Evolutionary conservation across 2,888 invertebrate species (phyloP).

Genomic region (Cryptocephalus moraei): DNA sequence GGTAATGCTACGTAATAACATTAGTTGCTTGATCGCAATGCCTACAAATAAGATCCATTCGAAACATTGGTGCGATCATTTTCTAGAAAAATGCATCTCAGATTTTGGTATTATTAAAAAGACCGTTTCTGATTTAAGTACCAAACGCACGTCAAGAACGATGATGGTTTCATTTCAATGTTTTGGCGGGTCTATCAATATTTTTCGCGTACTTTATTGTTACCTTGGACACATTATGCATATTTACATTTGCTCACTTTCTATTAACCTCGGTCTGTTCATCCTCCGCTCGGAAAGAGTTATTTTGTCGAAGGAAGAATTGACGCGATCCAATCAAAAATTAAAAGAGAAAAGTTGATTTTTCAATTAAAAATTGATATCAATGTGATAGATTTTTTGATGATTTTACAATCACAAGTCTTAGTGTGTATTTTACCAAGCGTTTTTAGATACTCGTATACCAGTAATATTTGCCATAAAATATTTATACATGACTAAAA

Average conservation of each 20-base stretch:
- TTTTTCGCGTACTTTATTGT: slow-evolving; percentile 1
- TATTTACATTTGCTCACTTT: slow-evolving; percentile 30
- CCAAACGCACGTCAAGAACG: too few species aligned
- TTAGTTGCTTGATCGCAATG: too few species aligned
- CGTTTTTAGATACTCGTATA: slow-evolving; percentile 42
- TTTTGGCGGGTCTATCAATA: too few species aligned
- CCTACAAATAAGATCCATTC: too few species aligned
- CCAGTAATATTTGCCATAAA: slow-evolving; percentile 39
- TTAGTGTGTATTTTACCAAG: slow-evolving; percentile 41
- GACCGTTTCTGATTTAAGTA: too few species aligned
- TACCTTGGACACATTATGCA: background rate
- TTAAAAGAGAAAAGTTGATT: slow-evolving; percentile 15
- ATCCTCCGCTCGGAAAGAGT: slow-evolving; percentile 7
- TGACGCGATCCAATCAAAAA: slow-evolving; percentile 10
- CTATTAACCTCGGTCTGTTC: slow-evolving; percentile 11
- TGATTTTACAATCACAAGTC: slow-evolving; percentile 56
- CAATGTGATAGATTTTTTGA: slow-evolving; percentile 59
- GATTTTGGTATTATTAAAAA: too few species aligned
- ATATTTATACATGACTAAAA: slow-evolving; percentile 33
- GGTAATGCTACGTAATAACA: too few species aligned
- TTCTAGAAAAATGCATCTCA: too few species aligned
- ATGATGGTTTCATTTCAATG: too few species aligned
- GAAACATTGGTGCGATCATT: too few species aligned
- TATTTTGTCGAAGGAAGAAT: slow-evolving; percentile 13
- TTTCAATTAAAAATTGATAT: slow-evolving; percentile 27